Base-by-base conservation (phyloP, 2,888 invertebrate genomes). In the Kuschelorhynchus macadamiae region DNA sequence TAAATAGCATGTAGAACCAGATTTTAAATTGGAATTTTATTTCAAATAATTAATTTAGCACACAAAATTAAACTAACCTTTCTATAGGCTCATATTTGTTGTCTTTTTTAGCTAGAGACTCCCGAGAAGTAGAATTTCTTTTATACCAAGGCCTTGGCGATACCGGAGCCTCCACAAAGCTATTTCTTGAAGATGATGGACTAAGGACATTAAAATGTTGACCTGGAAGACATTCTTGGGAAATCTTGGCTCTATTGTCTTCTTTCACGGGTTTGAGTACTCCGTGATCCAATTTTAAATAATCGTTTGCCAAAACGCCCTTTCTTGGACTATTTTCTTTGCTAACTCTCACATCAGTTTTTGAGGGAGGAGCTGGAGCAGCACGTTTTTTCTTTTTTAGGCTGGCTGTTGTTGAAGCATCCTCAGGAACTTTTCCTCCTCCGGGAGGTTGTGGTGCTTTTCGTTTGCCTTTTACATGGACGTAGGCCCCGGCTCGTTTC, bases 391-490 rank as follows among this genome's bases (percentile, higher is more conserved):
- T 83, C 33, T 83, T 76, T 55, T 81, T 74, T 62, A 83, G 75
- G 71, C 81, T 82, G 39, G 79, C 67, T 1, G 81, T 81, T 20
- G 79, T 79, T 17, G 74, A 71, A 16, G 71, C 61, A 16, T 75
- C 74, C 3, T 50, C 39, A n/a, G 71, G 32, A 2, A 63, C n/a
- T 17, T 66, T 63, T 1, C 33, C 21, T 62, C 72, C 72, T n/a
- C 76, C 79, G 0, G 92, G 92, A 3, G 92, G 92, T 71, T 86
- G 87, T 0, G 92, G 92, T 0, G 92, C 92, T 77, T 88, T 88
- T 52, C 92, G 83, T 80, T 93, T 93, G 18, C 92, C 92, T 72
- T 91, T 91, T 0, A 92, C 92, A 84, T 92, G 91, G 18, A 85
- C 81, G 74, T 85, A 86, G 1, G 85, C 83, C 2, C 88, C 87